Evolutionary conservation across 2,888 invertebrate genomes (phyloP).

Genomic region (Drymonia ruficornis): DNA sequence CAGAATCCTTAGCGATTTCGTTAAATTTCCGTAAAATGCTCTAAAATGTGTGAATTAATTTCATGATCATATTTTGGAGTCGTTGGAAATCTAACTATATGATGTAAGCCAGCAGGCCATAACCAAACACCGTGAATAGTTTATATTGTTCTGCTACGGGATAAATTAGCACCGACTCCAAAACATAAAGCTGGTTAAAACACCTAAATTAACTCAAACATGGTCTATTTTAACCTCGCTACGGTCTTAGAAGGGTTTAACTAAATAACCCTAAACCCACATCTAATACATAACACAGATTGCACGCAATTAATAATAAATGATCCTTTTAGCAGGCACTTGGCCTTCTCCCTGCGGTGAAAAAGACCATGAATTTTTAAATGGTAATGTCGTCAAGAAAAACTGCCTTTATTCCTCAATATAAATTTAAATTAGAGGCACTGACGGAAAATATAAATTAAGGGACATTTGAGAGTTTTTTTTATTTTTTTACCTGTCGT

Average conservation of each 20-base stretch:
- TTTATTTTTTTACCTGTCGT: not conserved
- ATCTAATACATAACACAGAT: not conserved
- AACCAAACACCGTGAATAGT: no score
- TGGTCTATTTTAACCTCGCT: not conserved
- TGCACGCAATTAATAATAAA: conserved; percentile 4
- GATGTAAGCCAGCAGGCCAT: no score
- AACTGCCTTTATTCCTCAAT: conserved; percentile 18
- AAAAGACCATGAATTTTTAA: conserved; percentile 6
- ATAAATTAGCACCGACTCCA: no score
- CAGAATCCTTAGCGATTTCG: no score
- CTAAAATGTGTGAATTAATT: no score
- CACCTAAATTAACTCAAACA: not conserved
- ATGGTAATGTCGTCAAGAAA: conserved; percentile 14
- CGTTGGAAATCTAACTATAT: no score
- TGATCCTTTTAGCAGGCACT: not conserved
- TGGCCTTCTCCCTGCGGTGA: not conserved
- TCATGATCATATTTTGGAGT: no score
- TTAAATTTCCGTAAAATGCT: no score
- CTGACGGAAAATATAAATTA: conserved; percentile 10
- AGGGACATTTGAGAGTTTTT: not conserved
- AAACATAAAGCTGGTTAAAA: no score
- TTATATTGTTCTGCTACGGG: no score
- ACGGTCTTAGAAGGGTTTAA: not conserved
- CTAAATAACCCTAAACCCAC: not conserved
- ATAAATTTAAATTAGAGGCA: conserved; percentile 32